Evolutionary conservation across 2,113 vertebrate genomes (phyloP).

Genomic region (Glaucomys volans): DNA sequence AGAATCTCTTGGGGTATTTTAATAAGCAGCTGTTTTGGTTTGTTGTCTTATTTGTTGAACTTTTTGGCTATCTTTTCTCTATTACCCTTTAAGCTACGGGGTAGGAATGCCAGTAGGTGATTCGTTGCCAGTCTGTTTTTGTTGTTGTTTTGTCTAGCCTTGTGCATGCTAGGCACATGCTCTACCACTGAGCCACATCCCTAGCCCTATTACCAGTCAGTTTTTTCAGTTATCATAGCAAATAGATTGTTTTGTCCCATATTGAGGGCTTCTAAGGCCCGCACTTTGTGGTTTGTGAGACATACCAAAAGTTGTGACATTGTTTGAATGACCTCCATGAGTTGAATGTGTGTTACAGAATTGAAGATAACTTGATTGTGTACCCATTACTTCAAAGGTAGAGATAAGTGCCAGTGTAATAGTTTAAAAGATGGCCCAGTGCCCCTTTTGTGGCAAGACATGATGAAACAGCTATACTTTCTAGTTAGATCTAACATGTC

Average conservation of each 20-base stretch:
- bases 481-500: background rate
- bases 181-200: no score
- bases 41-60: slow-evolving; percentile 40
- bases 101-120: background rate
- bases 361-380: background rate
- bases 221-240: background rate
- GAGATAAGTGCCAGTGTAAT: background rate
- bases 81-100: slow-evolving; percentile 34
- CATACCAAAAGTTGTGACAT: background rate
- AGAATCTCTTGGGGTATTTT: slow-evolving; percentile 52
- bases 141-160: no score
- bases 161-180: no score
- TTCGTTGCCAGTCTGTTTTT: background rate
- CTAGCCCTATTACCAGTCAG: no score
- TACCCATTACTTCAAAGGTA: background rate
- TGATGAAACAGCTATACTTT: background rate
- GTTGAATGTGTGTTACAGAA: slow-evolving; percentile 5
- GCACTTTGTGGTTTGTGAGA: background rate
- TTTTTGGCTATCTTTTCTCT: background rate
- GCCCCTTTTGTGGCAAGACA: background rate
- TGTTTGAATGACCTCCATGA: background rate
- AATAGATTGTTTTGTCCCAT: background rate
- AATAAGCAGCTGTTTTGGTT: background rate
- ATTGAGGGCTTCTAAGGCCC: background rate
- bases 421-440: background rate